phyloP scores from a whole-genome alignment of 2,797 vertebrate species.

The Kryptopterus vitreolus region DNA sequence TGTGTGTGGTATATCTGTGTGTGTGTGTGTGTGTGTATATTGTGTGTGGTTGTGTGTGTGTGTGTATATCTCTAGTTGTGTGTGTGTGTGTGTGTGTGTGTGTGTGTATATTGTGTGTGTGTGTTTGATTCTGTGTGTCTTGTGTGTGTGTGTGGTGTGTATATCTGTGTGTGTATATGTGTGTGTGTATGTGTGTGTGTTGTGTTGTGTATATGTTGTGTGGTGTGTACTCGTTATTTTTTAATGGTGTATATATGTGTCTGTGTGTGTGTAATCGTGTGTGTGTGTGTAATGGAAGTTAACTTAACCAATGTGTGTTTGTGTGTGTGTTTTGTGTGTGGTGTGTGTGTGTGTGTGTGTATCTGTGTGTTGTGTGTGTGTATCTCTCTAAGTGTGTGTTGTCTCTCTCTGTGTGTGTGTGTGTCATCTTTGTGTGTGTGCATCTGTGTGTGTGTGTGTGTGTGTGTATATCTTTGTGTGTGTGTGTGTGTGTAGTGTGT shows the following conservation, averaged over 20 bases:
- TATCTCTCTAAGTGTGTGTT: no score
- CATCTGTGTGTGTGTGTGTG: constrained; percentile 59
- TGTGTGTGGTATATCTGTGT: no score
- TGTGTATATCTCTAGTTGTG: no score
- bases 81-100: constrained; percentile 55
- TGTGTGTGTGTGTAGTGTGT: no score
- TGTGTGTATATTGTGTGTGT: constrained; percentile 16
- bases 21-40: constrained; percentile 57
- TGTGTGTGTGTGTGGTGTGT: constrained; percentile 51
- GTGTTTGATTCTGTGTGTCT: constrained; percentile 57
- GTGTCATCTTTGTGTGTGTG: constrained; percentile 63
- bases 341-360: constrained; percentile 55
- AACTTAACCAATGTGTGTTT: no score
- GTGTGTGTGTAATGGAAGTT: constrained; percentile 60
- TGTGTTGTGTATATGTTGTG: constrained; percentile 48
- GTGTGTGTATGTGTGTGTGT: constrained; percentile 52
- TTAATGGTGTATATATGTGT: no score
- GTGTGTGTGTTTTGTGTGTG: constrained; percentile 49
- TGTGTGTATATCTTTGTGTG: constrained; percentile 22
- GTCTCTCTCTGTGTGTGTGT: constrained; percentile 60
- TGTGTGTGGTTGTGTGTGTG: constrained; percentile 49
- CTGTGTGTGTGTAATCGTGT: constrained; percentile 48
- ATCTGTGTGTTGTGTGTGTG: constrained; percentile 55
- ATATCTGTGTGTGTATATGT: constrained; percentile 51
- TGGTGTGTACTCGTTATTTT: no score